Evolutionary conservation across 1,140 invertebrate genomes (phyloP).

Genomic region (Pogonomyrmex barbatus): DNA sequence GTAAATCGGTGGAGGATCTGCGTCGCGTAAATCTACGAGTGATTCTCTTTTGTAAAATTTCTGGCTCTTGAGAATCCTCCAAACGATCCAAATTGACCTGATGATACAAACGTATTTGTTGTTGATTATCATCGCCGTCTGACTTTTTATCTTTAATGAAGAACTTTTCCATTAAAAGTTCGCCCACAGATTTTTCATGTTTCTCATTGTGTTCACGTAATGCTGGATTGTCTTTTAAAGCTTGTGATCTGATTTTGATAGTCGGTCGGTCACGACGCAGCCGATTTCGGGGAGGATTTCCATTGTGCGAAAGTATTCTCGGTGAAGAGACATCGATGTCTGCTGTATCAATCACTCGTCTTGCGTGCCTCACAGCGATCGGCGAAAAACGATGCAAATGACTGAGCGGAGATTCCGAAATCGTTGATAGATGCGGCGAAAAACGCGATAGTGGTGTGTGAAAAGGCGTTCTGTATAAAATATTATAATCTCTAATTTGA

Average conservation of each 20-base stretch:
- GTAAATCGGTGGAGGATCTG: conserved; percentile 81
- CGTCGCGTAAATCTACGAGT: conserved; percentile 82
- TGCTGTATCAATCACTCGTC: conserved; percentile 91
- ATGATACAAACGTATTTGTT: conserved; percentile 70
- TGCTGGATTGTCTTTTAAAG: conserved; percentile 85
- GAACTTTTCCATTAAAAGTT: conserved; percentile 91
- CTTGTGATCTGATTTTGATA: conserved; percentile 84
- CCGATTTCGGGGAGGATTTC: conserved; percentile 68
- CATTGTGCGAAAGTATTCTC: conserved; percentile 80
- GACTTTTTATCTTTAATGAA: conserved; percentile 89
- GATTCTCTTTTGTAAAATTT: conserved; percentile 76
- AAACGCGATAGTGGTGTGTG: conserved; percentile 87
- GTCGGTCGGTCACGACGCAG: conserved; percentile 80
- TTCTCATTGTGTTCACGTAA: conserved; percentile 81
- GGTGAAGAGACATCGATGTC: conserved; percentile 92
- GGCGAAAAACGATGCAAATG: conserved; percentile 79
- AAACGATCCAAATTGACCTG: conserved; percentile 74
- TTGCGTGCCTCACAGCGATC: conserved; percentile 78
- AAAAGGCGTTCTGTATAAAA: conserved; percentile 74
- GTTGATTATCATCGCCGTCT: conserved; percentile 76
- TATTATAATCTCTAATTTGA: neutral
- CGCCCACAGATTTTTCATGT: conserved; percentile 89
- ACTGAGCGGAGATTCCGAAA: conserved; percentile 88
- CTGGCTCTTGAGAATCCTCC: conserved; percentile 31
- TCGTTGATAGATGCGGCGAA: conserved; percentile 91